Base-by-base conservation (phyloP, 2,888 invertebrate genomes). In the Eupeodes luniger region DNA sequence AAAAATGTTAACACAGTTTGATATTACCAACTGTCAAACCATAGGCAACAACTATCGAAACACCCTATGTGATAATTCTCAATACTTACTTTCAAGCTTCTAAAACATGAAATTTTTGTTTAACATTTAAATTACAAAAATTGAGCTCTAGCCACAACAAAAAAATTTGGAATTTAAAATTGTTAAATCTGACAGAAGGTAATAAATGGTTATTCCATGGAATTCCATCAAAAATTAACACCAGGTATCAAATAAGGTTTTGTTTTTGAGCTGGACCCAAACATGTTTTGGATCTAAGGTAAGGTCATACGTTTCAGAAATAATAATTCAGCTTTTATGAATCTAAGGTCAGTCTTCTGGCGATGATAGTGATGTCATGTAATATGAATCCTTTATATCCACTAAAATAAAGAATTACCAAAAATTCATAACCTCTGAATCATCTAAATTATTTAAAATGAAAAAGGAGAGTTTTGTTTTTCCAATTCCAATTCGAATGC, bases 271-370 rank as follows among this genome's bases (percentile, higher is more conserved):
- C 27, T 66, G 19, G 14, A 66, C 66, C 66, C 47, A 66, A 66
- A 66, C 44, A 47, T 19, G 16, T 12, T 44, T 64, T 7, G 11
- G 6, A 14, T 14, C 7, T 64, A 27, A 7, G 40, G 5, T 7
- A 49, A 14, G n/a, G 44, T 27, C 49, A 66, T 47, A 12, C 9
- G 4, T 47, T 66, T 19, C 47, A 19, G 19, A 3, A 40, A n/a
- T 0, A 36, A 61, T 10, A n/a, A 4, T n/a, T 61, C 14, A 14
- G 14, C 40, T 34, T 14, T 14, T 36, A 59, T 34, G n/a, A 59
- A 34, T 59, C n/a, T 14, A 19, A 40, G 62, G 62, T 62, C 62
- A 62, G 44, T 44, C 62, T 44, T 44, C 62, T 62, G 62, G 62
- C 14, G 27, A 14, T 1, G 14, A 61, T 2, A 5, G 11, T 66